phyloP scores from a whole-genome alignment of 2,888 invertebrate genomes.

The Dromius quadrimaculatus region DNA sequence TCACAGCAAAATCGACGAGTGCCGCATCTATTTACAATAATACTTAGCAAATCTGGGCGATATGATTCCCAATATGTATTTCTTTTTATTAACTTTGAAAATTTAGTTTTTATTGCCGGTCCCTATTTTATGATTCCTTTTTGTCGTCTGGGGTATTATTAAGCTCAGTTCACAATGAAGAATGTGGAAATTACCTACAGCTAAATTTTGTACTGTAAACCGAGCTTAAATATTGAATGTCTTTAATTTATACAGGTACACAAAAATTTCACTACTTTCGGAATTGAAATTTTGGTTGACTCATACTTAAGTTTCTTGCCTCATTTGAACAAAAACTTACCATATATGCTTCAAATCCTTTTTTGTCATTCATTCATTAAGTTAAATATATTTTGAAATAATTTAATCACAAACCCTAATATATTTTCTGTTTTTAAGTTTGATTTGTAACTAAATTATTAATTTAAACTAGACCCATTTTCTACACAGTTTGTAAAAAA shows the following conservation, averaged over 20 bases:
- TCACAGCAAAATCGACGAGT: too few species aligned
- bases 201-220: constrained; percentile 2
- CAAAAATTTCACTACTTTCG: constrained; percentile 19
- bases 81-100: too few species aligned
- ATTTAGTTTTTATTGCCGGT: too few species aligned
- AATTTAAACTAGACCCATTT: constrained; percentile 15
- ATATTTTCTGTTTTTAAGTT: neutral
- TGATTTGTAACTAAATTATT: constrained; percentile 23
- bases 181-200: neutral
- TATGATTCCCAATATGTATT: too few species aligned
- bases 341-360: constrained; percentile 8
- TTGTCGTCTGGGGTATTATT: neutral
- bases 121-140: too few species aligned
- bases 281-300: constrained; percentile 30
- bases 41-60: too few species aligned
- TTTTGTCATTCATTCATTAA: constrained; percentile 18
- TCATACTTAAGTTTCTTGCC: constrained; percentile 18
- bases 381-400: constrained; percentile 13
- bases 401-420: constrained; percentile 13
- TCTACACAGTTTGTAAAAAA: constrained; percentile 48
- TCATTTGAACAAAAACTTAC: constrained; percentile 28
- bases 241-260: constrained; percentile 32
- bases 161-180: neutral
- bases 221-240: constrained; percentile 5
- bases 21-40: too few species aligned